Evolutionary conservation across 2,888 invertebrate genomes (phyloP), one percentile per base, ranked within the genome.

Genomic region (Miltochrista miniata): DNA sequence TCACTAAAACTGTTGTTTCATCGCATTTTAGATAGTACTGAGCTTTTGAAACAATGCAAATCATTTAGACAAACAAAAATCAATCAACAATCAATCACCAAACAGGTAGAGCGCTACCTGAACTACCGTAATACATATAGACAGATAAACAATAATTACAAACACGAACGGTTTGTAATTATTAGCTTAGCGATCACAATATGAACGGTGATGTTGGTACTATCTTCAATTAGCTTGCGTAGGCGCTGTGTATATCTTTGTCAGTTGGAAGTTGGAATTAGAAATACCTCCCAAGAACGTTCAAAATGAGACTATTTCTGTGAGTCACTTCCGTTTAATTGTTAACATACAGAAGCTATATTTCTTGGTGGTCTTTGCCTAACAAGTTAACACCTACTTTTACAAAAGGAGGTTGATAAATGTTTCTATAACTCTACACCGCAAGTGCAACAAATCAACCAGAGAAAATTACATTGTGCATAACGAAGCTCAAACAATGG

Each of bases 401-500:
- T 68, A 60, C 45, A 29, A 52, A 52, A 61, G 61, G 55, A 50
- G 68, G 64, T 71, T 85, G 81, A 83, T 80, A 79, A 83, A 85
- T 84, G 80, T 73, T 80, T 86, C 81, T 81, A 85, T 74, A 77
- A 72, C 75, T 55, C 51, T 61, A 53, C 59, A 74, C 85, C 83
- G 72, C 83, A 80, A 84, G 75, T 78, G 77, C 78, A 68, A 82
- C 82, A 76, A 76, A 75, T 70, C 65, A 69, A 76, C 87, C 87
- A 84, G 79, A 83, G 85, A 83, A 79, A 89, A 90, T 87, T 79
- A 77, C 81, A 76, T 61, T 73, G 74, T 67, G 81, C 81, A 81
- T 83, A 85, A 81, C 82, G 75, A 83, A 81, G 61, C 63, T 69
- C 76, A 81, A 86, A 89, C 90, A 90, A 90, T 88, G 74, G 80